phyloP scores from a whole-genome alignment of 2,113 vertebrate species.

The Elachura formosa region DNA sequence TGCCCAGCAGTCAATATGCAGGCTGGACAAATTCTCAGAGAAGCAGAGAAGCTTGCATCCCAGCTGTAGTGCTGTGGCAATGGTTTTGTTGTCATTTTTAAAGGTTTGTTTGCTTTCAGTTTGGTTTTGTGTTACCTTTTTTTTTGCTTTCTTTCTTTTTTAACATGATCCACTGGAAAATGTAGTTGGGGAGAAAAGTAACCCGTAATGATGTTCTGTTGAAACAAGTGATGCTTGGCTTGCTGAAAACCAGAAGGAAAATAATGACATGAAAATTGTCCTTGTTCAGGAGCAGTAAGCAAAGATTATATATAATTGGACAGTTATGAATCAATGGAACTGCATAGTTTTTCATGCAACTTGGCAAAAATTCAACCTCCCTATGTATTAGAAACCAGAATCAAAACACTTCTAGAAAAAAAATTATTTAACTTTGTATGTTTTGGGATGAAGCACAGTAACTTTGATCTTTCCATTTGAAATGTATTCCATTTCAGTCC shows the following conservation, averaged over 20 bases:
- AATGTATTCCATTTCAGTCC: background rate
- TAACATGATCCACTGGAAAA: background rate
- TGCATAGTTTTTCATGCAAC: background rate
- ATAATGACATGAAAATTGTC: conserved; percentile 25
- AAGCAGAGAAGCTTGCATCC: conserved; percentile 3
- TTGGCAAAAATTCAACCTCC: conserved; percentile 10
- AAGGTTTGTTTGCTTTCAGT: background rate
- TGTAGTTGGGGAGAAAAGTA: background rate
- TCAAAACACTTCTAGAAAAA: background rate
- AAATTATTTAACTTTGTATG: background rate
- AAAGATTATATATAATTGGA: conserved; percentile 42
- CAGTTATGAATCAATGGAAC: conserved; percentile 31
- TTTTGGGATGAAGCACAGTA: background rate
- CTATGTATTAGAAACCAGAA: background rate
- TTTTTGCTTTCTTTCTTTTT: background rate
- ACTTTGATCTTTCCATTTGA: conserved; percentile 29
- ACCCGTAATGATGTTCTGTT: background rate
- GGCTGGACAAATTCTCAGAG: conserved; percentile 12
- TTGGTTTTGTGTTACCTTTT: background rate
- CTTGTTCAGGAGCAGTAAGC: conserved; percentile 14
- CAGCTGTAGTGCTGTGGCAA: background rate
- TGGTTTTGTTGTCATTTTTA: background rate
- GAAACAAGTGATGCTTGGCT: conserved; percentile 21
- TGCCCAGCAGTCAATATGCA: conserved; percentile 49
- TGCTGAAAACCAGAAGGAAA: conserved; percentile 29